Percentiles rank a stretch among this genome's conserved stretches.
phyloP scores from a whole-genome alignment of 2,113 vertebrate species.

The Mormyrus lacerda region DNA sequence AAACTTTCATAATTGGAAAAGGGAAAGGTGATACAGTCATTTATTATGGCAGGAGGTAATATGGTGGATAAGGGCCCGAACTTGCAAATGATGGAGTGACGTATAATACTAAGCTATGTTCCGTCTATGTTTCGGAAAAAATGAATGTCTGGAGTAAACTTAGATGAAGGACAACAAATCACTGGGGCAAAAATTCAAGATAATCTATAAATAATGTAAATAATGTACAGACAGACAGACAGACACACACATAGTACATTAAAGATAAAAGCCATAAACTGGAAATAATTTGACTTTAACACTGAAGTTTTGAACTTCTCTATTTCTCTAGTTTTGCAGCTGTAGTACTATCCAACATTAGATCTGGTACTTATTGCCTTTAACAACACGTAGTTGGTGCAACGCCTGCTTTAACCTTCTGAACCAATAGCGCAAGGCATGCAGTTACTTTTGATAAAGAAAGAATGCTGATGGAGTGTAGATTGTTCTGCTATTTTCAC shows the following conservation, averaged over 20 bases:
- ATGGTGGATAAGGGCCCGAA: background rate
- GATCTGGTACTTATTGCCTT: constrained; percentile 48
- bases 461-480: constrained; percentile 40
- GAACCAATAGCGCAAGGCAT: constrained; percentile 47
- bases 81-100: background rate
- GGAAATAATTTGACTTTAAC: constrained; percentile 28
- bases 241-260: background rate
- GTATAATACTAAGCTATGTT: background rate
- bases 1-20: background rate
- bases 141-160: background rate
- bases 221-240: background rate
- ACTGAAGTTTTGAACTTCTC: constrained; percentile 43
- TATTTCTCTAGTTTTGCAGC: constrained; percentile 38
- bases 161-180: background rate
- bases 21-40: background rate
- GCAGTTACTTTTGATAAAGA: constrained; percentile 49
- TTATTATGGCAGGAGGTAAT: background rate
- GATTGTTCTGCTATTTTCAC: constrained; percentile 54
- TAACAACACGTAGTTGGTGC: constrained; percentile 32
- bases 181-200: background rate
- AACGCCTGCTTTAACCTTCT: constrained; percentile 30
- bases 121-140: background rate
- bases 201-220: background rate
- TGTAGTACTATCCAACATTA: constrained; percentile 32
- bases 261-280: background rate